Percentiles rank a stretch among this genome's conserved stretches.
These are phyloP conservation scores for Percopsis omiscomaycus DNA, from an alignment of 2,797 vertebrate species.

Conservation along the genomic window DNA sequence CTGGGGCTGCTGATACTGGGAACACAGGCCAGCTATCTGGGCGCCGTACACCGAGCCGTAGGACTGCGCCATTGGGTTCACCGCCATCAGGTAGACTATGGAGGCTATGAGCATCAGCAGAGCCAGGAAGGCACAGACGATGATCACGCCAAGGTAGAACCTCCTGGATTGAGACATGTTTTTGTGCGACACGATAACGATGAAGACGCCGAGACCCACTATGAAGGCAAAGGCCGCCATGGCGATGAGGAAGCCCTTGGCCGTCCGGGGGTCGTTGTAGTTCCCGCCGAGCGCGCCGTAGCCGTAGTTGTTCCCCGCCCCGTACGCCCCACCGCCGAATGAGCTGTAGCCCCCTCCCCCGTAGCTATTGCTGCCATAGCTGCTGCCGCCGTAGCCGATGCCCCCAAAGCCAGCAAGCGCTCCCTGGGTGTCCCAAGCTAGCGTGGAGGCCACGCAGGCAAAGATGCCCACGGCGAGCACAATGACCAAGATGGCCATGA, in stretches of 20 bases:
- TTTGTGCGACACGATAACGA: constrained; percentile 81
- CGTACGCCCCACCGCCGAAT: constrained; percentile 59
- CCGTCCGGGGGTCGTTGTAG: constrained; percentile 83
- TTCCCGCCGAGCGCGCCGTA: constrained; percentile 77
- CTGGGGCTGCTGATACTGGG: constrained; percentile 76
- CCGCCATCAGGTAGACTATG: constrained; percentile 86
- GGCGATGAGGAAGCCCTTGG: constrained; percentile 87
- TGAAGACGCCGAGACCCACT: constrained; percentile 76
- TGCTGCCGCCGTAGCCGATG: constrained; percentile 48
- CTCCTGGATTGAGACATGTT: constrained; percentile 73
- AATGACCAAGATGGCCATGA: constrained; percentile 80
- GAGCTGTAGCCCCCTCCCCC: constrained; percentile 22
- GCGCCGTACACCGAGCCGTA: constrained; percentile 76
- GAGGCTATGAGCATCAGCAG: constrained; percentile 84
- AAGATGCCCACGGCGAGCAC: constrained; percentile 86
- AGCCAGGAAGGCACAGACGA: constrained; percentile 78
- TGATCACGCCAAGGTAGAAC: constrained; percentile 83
- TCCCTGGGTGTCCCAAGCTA: constrained; percentile 82
- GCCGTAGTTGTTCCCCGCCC: constrained; percentile 62
- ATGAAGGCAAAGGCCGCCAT: constrained; percentile 85
- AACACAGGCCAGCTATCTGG: constrained; percentile 81
- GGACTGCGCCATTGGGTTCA: constrained; percentile 86
- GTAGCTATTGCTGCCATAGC: constrained; percentile 19
- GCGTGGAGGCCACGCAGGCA: constrained; percentile 88
- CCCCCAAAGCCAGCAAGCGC: constrained; percentile 71